phyloP scores from a whole-genome alignment of 2,888 invertebrate species.

The Homarus gammarus region DNA sequence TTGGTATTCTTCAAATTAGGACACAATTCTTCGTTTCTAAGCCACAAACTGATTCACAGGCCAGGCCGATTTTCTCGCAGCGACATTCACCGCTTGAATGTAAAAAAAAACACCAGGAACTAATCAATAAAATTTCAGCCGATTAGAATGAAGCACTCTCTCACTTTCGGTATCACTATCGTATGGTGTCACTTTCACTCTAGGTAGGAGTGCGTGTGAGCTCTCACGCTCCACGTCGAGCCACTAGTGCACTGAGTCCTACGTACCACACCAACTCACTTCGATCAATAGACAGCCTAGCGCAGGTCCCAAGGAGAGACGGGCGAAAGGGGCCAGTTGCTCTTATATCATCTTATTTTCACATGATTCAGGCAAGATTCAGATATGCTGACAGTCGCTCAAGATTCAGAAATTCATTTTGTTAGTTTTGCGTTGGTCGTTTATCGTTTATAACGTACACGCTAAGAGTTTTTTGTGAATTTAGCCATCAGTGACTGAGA shows the following conservation, averaged over 20 bases:
- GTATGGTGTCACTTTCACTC: constrained; percentile 3
- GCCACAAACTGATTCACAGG: neutral
- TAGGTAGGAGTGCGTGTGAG: neutral
- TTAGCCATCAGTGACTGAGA: neutral
- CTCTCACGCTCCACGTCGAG: neutral
- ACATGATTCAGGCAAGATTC: neutral
- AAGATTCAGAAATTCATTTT: neutral
- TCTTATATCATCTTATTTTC: constrained; percentile 3
- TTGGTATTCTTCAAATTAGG: neutral
- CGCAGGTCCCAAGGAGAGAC: neutral
- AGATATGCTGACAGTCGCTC: neutral
- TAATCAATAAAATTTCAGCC: neutral
- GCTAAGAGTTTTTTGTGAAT: neutral
- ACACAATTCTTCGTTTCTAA: neutral
- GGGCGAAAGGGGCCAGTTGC: neutral
- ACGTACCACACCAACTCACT: neutral
- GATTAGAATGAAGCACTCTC: neutral
- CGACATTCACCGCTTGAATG: no score
- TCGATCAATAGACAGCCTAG: constrained; percentile 1
- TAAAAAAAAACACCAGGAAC: neutral
- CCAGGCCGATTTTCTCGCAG: neutral
- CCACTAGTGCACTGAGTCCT: neutral
- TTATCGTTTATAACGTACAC: neutral
- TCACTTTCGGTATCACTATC: neutral
- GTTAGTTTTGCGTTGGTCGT: neutral